Conservation (phyloP, 2,113 vertebrate species). For the Mormyrus iriodes region DNA sequence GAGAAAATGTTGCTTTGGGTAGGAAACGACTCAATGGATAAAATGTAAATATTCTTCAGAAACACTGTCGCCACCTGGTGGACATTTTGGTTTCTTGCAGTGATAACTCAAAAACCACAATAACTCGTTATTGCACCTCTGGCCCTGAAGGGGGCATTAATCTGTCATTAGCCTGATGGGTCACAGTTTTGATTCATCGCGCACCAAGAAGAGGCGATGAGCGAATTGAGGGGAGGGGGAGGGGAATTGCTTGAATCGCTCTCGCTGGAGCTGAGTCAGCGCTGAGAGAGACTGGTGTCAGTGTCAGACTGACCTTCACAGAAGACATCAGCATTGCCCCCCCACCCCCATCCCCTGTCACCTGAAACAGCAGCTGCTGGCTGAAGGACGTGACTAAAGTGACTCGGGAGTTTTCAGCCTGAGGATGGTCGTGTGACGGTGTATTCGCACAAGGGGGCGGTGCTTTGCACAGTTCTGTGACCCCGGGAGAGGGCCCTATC, state of each 20-base stretch:
- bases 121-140: not conserved
- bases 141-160: not conserved
- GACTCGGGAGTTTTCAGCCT: not conserved
- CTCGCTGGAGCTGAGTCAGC: not conserved
- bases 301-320: slow-evolving; percentile 8
- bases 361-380: not conserved
- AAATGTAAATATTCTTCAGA: not conserved
- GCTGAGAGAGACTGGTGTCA: not conserved
- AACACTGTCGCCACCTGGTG: not conserved
- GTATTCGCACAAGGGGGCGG: not conserved
- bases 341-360: not conserved
- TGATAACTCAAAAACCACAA: not conserved
- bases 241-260: not conserved
- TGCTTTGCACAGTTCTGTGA: too few relatives aligned
- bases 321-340: not conserved
- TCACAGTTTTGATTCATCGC: not conserved
- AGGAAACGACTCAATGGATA: not conserved
- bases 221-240: not conserved
- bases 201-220: not conserved
- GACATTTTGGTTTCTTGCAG: not conserved
- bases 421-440: not conserved
- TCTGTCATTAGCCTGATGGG: not conserved
- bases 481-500: not conserved
- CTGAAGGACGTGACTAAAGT: not conserved
- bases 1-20: not conserved